These are phyloP conservation scores for Lordiphosa stackelbergi DNA, from an alignment of 1,140 invertebrate species.

Conservation along the genomic window DNA sequence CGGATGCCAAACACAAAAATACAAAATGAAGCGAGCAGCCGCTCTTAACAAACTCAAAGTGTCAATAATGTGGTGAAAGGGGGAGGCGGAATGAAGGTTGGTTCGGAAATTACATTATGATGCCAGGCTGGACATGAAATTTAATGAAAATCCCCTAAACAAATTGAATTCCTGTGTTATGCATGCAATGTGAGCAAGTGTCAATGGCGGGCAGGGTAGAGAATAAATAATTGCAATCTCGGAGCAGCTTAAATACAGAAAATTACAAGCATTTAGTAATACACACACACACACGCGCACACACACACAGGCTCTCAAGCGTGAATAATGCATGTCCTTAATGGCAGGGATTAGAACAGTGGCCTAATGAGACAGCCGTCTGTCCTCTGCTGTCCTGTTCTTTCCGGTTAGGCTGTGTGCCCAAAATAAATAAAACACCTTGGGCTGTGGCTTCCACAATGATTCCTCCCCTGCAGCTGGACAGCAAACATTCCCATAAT, in stretches of 20 bases:
- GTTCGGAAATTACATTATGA: constrained; percentile 37
- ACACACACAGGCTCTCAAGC: constrained; percentile 8
- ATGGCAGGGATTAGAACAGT: constrained; percentile 47
- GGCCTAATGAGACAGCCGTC: constrained; percentile 45
- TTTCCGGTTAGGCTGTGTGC: constrained; percentile 4
- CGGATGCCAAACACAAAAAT: constrained; percentile 11
- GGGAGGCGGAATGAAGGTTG: background rate
- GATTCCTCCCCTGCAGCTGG: constrained; percentile 12
- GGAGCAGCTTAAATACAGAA: constrained; percentile 21
- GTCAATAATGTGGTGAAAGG: constrained; percentile 38
- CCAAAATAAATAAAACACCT: constrained; percentile 26
- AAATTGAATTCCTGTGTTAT: constrained; percentile 35
- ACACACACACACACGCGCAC: constrained; percentile 4
- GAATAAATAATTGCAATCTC: constrained; percentile 31
- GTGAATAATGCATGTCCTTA: constrained; percentile 60
- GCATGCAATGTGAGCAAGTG: constrained; percentile 2
- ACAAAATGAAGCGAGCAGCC: constrained; percentile 20
- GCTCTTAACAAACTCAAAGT: constrained; percentile 24
- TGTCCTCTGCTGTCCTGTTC: background rate
- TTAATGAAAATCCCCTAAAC: constrained; percentile 21
- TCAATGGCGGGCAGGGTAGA: constrained; percentile 16
- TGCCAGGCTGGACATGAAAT: constrained; percentile 11
- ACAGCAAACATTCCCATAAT: constrained; percentile 11
- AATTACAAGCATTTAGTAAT: constrained; percentile 36
- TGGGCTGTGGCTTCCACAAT: constrained; percentile 6